Evolutionary conservation across 2,797 vertebrate genomes (phyloP).

Genomic region (Urophycis tenuis): DNA sequence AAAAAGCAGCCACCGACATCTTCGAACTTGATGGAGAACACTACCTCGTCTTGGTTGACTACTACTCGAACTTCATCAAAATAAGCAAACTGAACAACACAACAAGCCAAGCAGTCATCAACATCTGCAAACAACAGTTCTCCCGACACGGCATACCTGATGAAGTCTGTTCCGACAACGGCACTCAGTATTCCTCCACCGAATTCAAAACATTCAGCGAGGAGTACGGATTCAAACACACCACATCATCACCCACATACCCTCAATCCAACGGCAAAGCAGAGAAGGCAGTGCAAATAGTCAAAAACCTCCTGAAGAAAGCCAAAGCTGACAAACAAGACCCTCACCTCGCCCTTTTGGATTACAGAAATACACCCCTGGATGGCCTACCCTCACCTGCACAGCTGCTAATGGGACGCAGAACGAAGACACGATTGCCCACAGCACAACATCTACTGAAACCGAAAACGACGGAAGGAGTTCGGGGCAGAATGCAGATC

Average conservation of each 20-base stretch:
- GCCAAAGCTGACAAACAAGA: conserved; percentile 6
- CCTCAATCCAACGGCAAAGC: conserved; percentile 17
- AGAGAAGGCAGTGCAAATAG: conserved; percentile 7
- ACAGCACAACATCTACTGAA: too few relatives aligned
- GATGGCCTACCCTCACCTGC: too few relatives aligned
- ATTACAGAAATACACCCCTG: too few relatives aligned
- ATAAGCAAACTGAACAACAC: conserved; percentile 42
- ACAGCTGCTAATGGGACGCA: too few relatives aligned
- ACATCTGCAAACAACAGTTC: too few relatives aligned
- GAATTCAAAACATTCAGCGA: not conserved
- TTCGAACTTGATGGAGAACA: conserved; percentile 14
- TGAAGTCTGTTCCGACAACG: conserved; percentile 23
- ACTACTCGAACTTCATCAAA: conserved; percentile 22
- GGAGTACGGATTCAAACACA: conserved; percentile 31
- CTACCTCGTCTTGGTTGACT: conserved; percentile 13
- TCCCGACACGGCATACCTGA: conserved; percentile 17
- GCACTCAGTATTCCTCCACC: too few relatives aligned
- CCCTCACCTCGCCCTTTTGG: not conserved
- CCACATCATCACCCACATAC: conserved; percentile 29
- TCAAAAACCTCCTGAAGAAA: conserved; percentile 13
- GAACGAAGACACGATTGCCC: too few relatives aligned
- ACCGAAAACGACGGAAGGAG: too few relatives aligned
- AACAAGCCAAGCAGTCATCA: conserved; percentile 19
- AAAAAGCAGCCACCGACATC: not conserved
- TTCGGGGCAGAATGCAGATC: too few relatives aligned